Conservation (phyloP, 2,113 vertebrate genomes). For the Sterna hirundo region DNA sequence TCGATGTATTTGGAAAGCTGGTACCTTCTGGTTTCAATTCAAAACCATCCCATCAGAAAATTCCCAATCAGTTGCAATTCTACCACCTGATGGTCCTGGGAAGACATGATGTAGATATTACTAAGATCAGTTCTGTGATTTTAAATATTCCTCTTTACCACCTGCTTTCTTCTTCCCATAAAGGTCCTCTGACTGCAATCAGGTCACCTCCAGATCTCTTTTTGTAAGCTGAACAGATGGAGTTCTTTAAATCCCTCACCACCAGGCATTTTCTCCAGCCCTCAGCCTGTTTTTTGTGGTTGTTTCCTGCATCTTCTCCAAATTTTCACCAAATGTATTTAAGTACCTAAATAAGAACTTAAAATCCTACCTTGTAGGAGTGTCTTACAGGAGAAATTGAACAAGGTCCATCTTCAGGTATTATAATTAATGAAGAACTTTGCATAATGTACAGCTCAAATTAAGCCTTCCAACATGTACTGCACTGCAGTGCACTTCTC, state of each 20-base stretch:
- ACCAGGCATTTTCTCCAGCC: not conserved
- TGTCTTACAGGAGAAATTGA: not conserved
- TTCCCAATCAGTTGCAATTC: not conserved
- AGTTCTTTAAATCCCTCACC: not conserved
- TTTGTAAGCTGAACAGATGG: not conserved
- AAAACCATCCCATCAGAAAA: not conserved
- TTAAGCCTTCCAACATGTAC: not conserved
- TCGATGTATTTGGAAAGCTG: not conserved
- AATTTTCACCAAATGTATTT: not conserved
- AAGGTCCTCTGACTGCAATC: not conserved
- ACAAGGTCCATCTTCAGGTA: not conserved
- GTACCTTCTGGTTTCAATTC: not conserved
- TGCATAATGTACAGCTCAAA: not conserved
- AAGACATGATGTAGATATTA: not conserved
- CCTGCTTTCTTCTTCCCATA: not conserved
- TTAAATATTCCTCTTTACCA: not conserved
- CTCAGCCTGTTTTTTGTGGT: accelerated
- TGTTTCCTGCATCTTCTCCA: not conserved
- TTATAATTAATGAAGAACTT: not conserved
- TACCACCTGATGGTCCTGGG: not conserved
- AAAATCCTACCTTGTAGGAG: not conserved
- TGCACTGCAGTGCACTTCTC: not conserved
- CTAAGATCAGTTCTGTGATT: not conserved
- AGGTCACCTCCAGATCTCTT: not conserved
- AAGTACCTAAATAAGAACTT: not conserved